A percentile compares a stretch with the other conserved stretches of the same genome.
phyloP scores from a whole-genome alignment of 2,888 invertebrate species.

The Netelia inedita region DNA sequence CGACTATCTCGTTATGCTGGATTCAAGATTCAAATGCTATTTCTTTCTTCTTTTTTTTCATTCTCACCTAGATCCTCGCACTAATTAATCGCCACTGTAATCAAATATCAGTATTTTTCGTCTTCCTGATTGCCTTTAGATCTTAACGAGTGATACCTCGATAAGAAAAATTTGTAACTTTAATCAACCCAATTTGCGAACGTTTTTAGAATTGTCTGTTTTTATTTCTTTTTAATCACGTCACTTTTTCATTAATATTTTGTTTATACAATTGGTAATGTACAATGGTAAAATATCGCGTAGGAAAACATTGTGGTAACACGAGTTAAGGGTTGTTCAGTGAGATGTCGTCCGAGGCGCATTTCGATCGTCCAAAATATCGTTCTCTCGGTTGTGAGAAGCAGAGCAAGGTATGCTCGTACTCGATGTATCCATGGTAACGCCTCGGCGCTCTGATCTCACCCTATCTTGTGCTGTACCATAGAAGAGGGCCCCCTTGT shows the following conservation, averaged over 20 bases:
- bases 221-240: neutral
- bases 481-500: slow-evolving; percentile 40
- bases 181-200: no score
- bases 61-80: neutral
- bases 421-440: slow-evolving; percentile 75
- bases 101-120: neutral
- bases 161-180: no score
- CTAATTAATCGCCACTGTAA: neutral
- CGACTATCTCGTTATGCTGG: slow-evolving; percentile 22
- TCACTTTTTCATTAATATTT: neutral
- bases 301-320: neutral
- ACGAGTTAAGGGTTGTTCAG: neutral
- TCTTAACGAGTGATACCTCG: no score
- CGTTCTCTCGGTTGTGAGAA: slow-evolving; percentile 45
- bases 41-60: neutral
- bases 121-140: neutral
- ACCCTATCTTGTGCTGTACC: slow-evolving; percentile 65
- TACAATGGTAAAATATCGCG: neutral
- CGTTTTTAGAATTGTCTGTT: neutral
- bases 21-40: neutral
- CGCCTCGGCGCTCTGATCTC: slow-evolving; percentile 64
- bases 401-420: slow-evolving; percentile 62
- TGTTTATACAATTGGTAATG: neutral
- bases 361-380: slow-evolving; percentile 41
- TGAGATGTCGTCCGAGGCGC: neutral